These are phyloP conservation scores for Archaeoteleia sp. DNA, from an alignment of 2,888 invertebrate species.

Conservation along the genomic window DNA sequence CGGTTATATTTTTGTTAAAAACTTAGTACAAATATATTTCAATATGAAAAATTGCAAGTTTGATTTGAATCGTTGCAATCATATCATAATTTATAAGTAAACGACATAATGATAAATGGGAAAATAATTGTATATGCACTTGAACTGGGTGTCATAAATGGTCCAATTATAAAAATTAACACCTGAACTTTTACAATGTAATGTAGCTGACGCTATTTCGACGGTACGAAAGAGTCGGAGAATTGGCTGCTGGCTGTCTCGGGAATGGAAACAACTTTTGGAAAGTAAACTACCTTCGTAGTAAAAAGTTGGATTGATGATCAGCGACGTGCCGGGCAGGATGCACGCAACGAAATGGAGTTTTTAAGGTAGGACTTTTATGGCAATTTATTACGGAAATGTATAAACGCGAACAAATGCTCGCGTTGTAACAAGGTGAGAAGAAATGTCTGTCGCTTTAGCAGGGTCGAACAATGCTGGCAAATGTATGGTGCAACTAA, in stretches of 20 bases:
- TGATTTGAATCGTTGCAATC: no score
- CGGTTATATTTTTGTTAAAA: no score
- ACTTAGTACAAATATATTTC: no score
- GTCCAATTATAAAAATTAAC: no score
- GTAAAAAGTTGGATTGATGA: conserved; percentile 28
- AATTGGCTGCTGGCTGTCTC: conserved; percentile 11
- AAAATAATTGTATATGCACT: no score
- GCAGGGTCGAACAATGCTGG: background rate
- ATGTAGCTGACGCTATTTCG: conserved; percentile 2
- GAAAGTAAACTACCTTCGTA: conserved; percentile 11
- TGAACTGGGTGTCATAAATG: no score
- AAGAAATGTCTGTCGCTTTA: conserved; percentile 13
- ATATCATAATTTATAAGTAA: no score
- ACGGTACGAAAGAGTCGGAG: conserved; percentile 5
- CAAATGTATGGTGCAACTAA: conserved; percentile 13
- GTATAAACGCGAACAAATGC: background rate
- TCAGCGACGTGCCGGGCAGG: background rate
- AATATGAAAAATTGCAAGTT: no score
- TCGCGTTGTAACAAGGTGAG: conserved; percentile 3
- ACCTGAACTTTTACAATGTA: background rate
- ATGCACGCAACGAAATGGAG: conserved; percentile 1
- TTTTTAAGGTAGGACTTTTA: conserved; percentile 19
- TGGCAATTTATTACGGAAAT: conserved; percentile 15
- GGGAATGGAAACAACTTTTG: conserved; percentile 17
- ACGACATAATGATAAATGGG: no score